Percentiles rank a stretch among this genome's conserved stretches.
phyloP scores from a whole-genome alignment of 2,797 vertebrate genomes.

The Cyprinella venusta region DNA sequence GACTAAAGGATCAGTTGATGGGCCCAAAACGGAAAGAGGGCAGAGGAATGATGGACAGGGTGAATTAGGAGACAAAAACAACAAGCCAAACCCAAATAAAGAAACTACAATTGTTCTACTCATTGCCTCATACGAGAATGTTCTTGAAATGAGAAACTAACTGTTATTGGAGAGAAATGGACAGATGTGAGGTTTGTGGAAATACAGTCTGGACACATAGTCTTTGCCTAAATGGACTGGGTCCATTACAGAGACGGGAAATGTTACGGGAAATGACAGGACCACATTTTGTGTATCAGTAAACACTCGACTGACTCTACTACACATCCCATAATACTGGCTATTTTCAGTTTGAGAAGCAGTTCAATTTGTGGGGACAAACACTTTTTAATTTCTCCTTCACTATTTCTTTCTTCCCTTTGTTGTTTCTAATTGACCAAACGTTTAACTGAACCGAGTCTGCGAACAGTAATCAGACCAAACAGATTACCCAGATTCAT shows the following conservation, averaged over 20 bases:
- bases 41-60: background rate
- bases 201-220: constrained; percentile 4
- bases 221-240: background rate
- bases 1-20: background rate
- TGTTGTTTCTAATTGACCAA: background rate
- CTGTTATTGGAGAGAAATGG: constrained; percentile 3
- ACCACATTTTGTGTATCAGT: constrained; percentile 12
- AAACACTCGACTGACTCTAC: background rate
- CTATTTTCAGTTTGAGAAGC: constrained; percentile 8
- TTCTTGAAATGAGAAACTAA: constrained; percentile 27
- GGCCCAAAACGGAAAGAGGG: constrained; percentile 24
- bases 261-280: constrained; percentile 3
- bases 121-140: constrained; percentile 36
- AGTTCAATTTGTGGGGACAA: background rate
- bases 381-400: background rate
- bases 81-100: constrained; percentile 40
- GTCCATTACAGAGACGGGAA: constrained; percentile 24
- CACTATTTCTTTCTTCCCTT: background rate
- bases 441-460: background rate
- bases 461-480: background rate
- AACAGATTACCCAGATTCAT: background rate
- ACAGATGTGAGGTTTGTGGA: constrained; percentile 26
- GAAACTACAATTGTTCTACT: constrained; percentile 37
- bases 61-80: constrained; percentile 27
- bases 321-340: background rate